Conservation (phyloP, 2,888 invertebrate species). For the Caenorhabditis macrosperma region DNA sequence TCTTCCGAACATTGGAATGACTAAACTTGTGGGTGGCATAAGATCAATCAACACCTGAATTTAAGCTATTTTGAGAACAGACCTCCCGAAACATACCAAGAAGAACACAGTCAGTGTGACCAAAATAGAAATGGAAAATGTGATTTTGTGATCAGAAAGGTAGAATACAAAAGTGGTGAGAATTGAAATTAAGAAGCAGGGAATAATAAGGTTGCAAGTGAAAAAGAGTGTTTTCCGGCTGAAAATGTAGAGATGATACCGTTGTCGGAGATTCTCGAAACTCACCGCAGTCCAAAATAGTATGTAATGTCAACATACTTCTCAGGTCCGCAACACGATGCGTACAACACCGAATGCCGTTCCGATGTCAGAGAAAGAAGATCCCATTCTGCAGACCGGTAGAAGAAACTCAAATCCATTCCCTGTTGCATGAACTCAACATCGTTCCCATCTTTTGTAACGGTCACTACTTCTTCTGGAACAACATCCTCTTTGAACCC, state of each 20-base stretch:
- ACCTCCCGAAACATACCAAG: constrained; percentile 72
- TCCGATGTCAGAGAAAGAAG: constrained; percentile 76
- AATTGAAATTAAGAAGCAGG: constrained; percentile 80
- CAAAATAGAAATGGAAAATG: constrained; percentile 80
- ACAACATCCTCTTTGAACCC: constrained; percentile 1
- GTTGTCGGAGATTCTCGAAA: too few relatives aligned
- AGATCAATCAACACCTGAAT: constrained; percentile 77
- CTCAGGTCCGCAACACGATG: constrained; percentile 80
- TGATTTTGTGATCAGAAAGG: constrained; percentile 80
- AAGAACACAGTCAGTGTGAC: constrained; percentile 80
- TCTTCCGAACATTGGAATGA: constrained; percentile 80
- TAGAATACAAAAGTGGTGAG: constrained; percentile 80
- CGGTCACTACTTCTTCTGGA: constrained; percentile 66
- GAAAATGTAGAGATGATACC: too few relatives aligned
- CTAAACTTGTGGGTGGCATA: constrained; percentile 80
- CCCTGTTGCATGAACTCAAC: constrained; percentile 78
- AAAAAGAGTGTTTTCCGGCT: constrained; percentile 79
- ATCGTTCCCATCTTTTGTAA: constrained; percentile 68
- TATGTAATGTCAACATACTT: constrained; percentile 80
- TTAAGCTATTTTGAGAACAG: not conserved
- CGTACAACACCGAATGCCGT: constrained; percentile 79
- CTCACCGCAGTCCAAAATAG: constrained; percentile 74
- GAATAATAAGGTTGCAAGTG: constrained; percentile 80
- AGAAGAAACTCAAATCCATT: constrained; percentile 80
- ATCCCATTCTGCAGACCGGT: constrained; percentile 80